These are phyloP conservation scores for Athalia circularis DNA, from an alignment of 2,888 invertebrate species.

Conservation along the genomic window DNA sequence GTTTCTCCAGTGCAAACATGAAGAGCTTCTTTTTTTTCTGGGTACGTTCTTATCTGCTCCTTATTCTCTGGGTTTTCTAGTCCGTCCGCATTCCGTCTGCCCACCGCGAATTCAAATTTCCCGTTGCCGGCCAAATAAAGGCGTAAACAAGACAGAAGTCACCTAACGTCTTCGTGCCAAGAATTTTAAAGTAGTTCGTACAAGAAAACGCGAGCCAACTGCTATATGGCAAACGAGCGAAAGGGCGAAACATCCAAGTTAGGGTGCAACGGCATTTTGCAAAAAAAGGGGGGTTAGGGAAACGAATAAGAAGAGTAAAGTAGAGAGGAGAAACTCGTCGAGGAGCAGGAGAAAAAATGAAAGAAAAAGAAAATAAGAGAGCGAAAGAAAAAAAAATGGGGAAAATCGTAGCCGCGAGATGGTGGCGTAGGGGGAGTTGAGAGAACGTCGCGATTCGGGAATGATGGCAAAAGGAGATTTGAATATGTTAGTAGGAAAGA, in stretches of 20 bases:
- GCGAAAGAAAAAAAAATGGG: background rate
- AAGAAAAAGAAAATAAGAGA: slow-evolving; percentile 12
- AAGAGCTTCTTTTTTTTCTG: background rate
- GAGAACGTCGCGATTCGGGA: slow-evolving; percentile 29
- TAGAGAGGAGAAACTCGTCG: background rate
- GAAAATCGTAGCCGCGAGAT: background rate
- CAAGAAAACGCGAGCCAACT: background rate
- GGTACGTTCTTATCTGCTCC: slow-evolving; percentile 1
- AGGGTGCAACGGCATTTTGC: background rate
- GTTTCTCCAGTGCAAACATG: slow-evolving; percentile 40
- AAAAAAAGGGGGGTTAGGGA: slow-evolving; percentile 4
- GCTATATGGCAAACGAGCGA: background rate
- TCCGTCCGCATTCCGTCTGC: slow-evolving; percentile 51
- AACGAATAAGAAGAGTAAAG: background rate
- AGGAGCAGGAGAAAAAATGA: background rate
- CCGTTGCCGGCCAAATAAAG: slow-evolving; percentile 56
- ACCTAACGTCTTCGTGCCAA: slow-evolving; percentile 57
- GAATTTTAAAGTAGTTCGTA: slow-evolving; percentile 52
- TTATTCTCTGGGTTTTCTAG: slow-evolving; percentile 25
- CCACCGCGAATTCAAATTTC: slow-evolving; percentile 59
- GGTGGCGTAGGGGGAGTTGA: no score
- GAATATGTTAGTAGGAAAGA: slow-evolving; percentile 44
- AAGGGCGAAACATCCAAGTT: slow-evolving; percentile 12
- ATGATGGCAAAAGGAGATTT: slow-evolving; percentile 43
- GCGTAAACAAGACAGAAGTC: slow-evolving; percentile 62